A percentile compares a stretch with the other conserved stretches of the same genome.
Conservation (phyloP, 2,888 invertebrate species). For the Zaprionus lineosus region DNA sequence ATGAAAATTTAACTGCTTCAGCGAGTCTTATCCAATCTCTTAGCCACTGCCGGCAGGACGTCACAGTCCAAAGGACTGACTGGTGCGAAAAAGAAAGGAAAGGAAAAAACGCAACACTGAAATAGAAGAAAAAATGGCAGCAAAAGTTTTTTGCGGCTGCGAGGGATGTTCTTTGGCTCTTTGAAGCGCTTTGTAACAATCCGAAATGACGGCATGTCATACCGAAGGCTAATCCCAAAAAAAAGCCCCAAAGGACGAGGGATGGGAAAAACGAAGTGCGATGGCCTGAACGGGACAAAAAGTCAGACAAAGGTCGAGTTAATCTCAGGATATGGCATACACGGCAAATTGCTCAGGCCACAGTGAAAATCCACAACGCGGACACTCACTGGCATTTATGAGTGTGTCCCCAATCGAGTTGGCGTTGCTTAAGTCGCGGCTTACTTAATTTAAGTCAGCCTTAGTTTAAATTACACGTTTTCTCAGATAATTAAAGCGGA, state of each 20-base stretch:
- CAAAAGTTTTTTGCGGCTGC: slow-evolving; percentile 27
- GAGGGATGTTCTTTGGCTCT: slow-evolving; percentile 38
- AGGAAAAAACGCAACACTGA: slow-evolving; percentile 40
- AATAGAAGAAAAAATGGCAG: background rate
- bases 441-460: slow-evolving; percentile 7
- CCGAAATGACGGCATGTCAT: slow-evolving; percentile 43
- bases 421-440: slow-evolving; percentile 17
- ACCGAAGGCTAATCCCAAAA: slow-evolving; percentile 42
- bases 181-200: slow-evolving; percentile 32
- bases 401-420: slow-evolving; percentile 4
- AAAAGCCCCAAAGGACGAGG: slow-evolving; percentile 7
- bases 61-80: background rate
- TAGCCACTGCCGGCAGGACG: too few relatives aligned
- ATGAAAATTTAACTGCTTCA: too few relatives aligned
- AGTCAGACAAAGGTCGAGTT: slow-evolving; percentile 61
- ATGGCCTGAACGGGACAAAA: background rate
- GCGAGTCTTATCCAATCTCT: too few relatives aligned
- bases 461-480: slow-evolving; percentile 22
- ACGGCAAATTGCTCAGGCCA: slow-evolving; percentile 32
- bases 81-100: background rate
- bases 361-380: slow-evolving; percentile 17
- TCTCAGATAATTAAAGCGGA: slow-evolving; percentile 10
- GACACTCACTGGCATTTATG: background rate
- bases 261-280: background rate
- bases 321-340: slow-evolving; percentile 51